A percentile compares a stretch with the other conserved stretches of the same genome.
phyloP scores from a whole-genome alignment of 2,888 invertebrate genomes.

The Clusia tigrina region DNA sequence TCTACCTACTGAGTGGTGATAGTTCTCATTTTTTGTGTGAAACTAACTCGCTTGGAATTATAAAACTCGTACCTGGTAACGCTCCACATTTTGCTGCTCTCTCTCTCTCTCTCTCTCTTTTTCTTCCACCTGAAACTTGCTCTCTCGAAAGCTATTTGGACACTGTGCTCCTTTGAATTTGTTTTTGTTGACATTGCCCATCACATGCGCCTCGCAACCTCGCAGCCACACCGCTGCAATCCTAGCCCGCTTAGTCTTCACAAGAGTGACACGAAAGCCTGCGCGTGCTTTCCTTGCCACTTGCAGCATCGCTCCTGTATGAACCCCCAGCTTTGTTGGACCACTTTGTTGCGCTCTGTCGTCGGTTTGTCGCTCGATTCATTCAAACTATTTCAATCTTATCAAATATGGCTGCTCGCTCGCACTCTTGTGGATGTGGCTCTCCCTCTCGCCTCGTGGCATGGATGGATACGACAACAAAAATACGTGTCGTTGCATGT shows the following conservation, averaged over 20 bases:
- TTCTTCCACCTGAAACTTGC: too few species aligned
- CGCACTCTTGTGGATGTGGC: not conserved
- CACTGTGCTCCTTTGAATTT: not conserved
- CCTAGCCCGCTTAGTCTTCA: too few species aligned
- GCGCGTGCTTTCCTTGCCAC: not conserved
- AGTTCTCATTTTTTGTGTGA: too few species aligned
- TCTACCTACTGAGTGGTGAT: too few species aligned
- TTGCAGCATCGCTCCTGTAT: not conserved
- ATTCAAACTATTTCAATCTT: not conserved
- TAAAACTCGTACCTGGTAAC: too few species aligned
- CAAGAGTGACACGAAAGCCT: not conserved
- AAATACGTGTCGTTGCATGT: constrained; percentile 33
- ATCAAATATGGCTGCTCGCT: constrained; percentile 4
- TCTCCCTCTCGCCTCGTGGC: not conserved
- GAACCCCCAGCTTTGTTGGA: not conserved
- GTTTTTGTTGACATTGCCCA: constrained; percentile 1
- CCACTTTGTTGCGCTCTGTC: not conserved
- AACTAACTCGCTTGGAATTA: too few species aligned
- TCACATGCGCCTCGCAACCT: not conserved
- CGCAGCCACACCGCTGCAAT: not conserved
- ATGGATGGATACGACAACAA: not conserved
- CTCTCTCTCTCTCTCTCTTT: constrained; percentile 1
- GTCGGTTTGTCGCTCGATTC: not conserved
- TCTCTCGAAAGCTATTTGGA: too few species aligned
- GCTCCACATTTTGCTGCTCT: not conserved